Evolutionary conservation across 2,888 invertebrate genomes (phyloP).

Genomic region (Caenorhabditis drosophilae): DNA sequence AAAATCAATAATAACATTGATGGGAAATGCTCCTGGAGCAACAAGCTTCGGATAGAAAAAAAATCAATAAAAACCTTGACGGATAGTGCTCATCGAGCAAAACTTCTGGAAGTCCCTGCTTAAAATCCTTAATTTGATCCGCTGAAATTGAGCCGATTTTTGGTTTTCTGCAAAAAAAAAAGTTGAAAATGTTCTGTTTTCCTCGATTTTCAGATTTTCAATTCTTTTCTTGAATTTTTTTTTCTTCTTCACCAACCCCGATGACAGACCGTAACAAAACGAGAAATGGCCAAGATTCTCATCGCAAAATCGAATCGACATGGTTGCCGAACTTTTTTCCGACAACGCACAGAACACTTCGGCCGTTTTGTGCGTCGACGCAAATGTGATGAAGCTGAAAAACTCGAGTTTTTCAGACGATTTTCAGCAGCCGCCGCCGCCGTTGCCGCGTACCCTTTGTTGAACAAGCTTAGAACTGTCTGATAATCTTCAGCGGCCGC

Average conservation of each 20-base stretch:
- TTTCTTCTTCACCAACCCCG: slow-evolving; percentile 3
- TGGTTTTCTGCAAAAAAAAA: slow-evolving; percentile 21
- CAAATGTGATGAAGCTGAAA: slow-evolving; percentile 40
- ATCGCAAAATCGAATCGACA: slow-evolving; percentile 53
- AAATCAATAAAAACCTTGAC: slow-evolving; percentile 32
- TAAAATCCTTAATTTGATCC: slow-evolving; percentile 58
- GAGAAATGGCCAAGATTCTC: slow-evolving; percentile 54
- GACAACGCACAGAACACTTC: slow-evolving; percentile 3
- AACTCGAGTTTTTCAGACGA: too few relatives aligned
- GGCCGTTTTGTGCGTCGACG: slow-evolving; percentile 21
- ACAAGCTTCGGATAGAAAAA: too few relatives aligned
- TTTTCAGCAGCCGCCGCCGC: too few relatives aligned
- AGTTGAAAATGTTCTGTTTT: background rate
- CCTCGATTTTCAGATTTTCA: too few relatives aligned
- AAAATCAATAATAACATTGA: too few relatives aligned
- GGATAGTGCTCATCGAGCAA: slow-evolving; percentile 55
- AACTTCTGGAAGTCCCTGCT: slow-evolving; percentile 54
- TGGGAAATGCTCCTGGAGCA: too few relatives aligned
- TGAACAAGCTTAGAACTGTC: slow-evolving; percentile 56
- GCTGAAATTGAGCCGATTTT: slow-evolving; percentile 49
- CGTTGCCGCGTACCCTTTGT: slow-evolving; percentile 51
- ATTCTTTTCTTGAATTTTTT: background rate
- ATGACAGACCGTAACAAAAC: slow-evolving; percentile 44
- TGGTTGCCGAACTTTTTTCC: slow-evolving; percentile 14
- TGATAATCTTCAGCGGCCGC: slow-evolving; percentile 59